These are phyloP conservation scores for Numenius arquata DNA, from an alignment of 2,113 vertebrate species.

Conservation along the genomic window DNA sequence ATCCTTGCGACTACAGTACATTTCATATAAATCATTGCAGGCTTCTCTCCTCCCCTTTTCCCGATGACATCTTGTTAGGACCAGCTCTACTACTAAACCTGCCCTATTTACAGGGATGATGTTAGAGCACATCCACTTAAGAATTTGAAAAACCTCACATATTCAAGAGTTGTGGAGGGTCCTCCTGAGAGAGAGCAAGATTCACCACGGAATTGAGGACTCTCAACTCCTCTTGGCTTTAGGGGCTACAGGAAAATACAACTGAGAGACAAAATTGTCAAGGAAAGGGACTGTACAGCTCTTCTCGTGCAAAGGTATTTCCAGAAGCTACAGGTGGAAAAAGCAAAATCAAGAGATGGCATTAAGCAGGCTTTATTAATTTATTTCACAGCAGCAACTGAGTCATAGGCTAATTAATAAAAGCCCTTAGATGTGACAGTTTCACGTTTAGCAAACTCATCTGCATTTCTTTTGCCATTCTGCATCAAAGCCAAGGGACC, in stretches of 20 bases:
- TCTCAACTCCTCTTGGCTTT: neutral
- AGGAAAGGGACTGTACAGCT: neutral
- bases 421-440: neutral
- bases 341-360: neutral
- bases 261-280: neutral
- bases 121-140: neutral
- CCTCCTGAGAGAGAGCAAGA: neutral
- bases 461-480: neutral
- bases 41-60: neutral
- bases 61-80: neutral
- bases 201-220: neutral
- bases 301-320: neutral
- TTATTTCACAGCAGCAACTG: neutral
- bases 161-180: neutral
- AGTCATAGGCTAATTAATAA: neutral
- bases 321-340: neutral
- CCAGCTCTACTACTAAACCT: neutral
- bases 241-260: neutral
- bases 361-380: neutral
- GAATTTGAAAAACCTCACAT: neutral
- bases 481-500: neutral
- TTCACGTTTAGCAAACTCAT: neutral
- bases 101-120: neutral
- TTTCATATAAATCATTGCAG: neutral
- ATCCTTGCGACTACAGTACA: neutral